phyloP scores from a whole-genome alignment of 1,140 invertebrate genomes.

The Wiebesia pumilae region DNA sequence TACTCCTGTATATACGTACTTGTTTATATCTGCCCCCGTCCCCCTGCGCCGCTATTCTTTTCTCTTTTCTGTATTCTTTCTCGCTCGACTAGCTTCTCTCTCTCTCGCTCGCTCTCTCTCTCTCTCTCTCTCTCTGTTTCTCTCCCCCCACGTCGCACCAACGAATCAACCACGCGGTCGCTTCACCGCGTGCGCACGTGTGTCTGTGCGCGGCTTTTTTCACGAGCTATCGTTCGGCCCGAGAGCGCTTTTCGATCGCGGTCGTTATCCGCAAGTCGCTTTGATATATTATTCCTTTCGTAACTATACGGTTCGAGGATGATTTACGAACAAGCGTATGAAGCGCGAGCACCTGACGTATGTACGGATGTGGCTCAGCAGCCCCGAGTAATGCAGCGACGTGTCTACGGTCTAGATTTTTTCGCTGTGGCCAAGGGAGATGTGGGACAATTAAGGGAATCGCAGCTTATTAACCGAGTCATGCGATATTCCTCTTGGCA shows the following conservation, averaged over 20 bases:
- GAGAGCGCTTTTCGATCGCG: constrained; percentile 41
- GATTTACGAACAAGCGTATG: constrained; percentile 45
- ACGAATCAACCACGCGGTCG: not conserved
- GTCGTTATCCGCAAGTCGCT: constrained; percentile 51
- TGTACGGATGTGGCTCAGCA: not conserved
- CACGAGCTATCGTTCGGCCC: constrained; percentile 33
- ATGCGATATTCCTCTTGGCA: not conserved
- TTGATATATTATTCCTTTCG: constrained; percentile 53
- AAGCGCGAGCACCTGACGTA: not conserved
- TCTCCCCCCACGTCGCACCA: not conserved
- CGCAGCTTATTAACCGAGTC: not conserved
- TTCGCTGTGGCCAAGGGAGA: not conserved
- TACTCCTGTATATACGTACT: constrained; percentile 21
- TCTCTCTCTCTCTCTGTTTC: no score
- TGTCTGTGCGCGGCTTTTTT: constrained; percentile 3
- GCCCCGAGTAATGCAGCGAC: not conserved
- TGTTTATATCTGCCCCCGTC: constrained; percentile 19
- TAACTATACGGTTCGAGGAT: constrained; percentile 48
- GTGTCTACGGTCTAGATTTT: not conserved
- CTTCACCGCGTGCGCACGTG: no score
- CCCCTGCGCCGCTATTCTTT: not conserved
- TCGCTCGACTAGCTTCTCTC: not conserved
- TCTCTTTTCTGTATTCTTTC: constrained; percentile 32
- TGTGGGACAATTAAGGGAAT: not conserved
- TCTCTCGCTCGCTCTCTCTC: not conserved